Evolutionary conservation across 2,113 vertebrate species (phyloP).

Genomic region (Clarias gariepinus): DNA sequence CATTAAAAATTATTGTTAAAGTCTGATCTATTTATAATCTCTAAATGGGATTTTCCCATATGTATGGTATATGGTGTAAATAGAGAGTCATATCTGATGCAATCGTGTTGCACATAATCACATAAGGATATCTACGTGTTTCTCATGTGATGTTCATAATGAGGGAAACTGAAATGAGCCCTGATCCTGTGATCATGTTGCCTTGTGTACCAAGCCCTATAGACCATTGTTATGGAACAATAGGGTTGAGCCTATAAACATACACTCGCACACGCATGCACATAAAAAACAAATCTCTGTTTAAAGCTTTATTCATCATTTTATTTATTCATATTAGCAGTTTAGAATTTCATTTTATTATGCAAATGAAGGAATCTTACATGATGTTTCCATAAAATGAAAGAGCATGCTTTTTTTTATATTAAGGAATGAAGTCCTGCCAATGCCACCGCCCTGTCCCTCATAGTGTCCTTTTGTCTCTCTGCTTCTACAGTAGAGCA

Average conservation of each 20-base stretch:
- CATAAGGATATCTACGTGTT: no score
- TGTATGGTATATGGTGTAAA: no score
- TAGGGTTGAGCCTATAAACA: background rate
- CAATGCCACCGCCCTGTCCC: conserved; percentile 1
- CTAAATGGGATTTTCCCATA: no score
- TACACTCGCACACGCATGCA: background rate
- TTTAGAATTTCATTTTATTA: background rate
- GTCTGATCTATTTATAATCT: no score
- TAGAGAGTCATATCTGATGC: no score
- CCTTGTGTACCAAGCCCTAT: background rate
- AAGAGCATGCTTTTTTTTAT: no score
- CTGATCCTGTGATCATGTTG: background rate
- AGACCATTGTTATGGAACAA: background rate
- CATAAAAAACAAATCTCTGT: background rate
- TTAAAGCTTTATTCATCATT: background rate
- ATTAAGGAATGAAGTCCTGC: background rate
- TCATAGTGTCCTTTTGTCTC: conserved; percentile 11
- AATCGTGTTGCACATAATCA: no score
- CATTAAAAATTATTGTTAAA: no score
- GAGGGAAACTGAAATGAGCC: no score
- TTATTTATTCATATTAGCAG: background rate
- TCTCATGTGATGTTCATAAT: no score
- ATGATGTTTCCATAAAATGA: background rate
- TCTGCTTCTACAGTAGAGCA: background rate
- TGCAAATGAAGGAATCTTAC: background rate